Evolutionary conservation across 1,140 invertebrate species (phyloP), one percentile per base, ranked within the genome.

Genomic region (Dermatophagoides farinae): DNA sequence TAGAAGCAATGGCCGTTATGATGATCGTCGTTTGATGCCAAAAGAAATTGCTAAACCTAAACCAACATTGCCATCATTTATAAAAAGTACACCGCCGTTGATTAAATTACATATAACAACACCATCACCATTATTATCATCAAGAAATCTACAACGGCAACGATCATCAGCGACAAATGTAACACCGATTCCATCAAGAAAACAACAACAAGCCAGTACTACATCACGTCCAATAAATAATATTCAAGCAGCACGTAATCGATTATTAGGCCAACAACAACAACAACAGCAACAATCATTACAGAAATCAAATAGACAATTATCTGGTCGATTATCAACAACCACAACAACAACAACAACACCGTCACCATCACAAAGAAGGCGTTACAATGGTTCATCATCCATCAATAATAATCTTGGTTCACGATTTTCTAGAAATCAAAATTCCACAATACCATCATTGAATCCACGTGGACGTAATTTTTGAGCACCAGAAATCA

Each of bases 391-490:
- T 18, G 46, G 18, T 23, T 47, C 1, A 47, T 18, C 1, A 23
- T 18, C 53, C 8, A 31, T 23, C 5, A 39, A 44, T 31, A 18
- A 18, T 31, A 44, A 31, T 57, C 41, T 31, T 31, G 14, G 11
- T 14, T 57, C 53, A 31, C 2, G 31, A 11, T 25, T 22, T 31
- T 18, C 39, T 4, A 39, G 12, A 4, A 14, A 44, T 11, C 20
- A 60, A 23, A 60, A 60, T 43, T 47, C 58, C 1, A 60, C 58
- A n/a, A 60, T 60, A n/a, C 58, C 58, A n/a, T 51, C 58, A n/a
- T 22, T 50, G n/a, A 60, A 47, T 47, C 57, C 57, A 47, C 39
- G 57, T n/a, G 11, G 57, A 31, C 11, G n/a, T 49, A 57, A 58
- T 57, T n/a, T 46, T 20, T 9, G 11, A 9, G 14, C 40, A 41